Base-by-base conservation (phyloP, 2,888 invertebrate species). In the Diogma glabrata region DNA sequence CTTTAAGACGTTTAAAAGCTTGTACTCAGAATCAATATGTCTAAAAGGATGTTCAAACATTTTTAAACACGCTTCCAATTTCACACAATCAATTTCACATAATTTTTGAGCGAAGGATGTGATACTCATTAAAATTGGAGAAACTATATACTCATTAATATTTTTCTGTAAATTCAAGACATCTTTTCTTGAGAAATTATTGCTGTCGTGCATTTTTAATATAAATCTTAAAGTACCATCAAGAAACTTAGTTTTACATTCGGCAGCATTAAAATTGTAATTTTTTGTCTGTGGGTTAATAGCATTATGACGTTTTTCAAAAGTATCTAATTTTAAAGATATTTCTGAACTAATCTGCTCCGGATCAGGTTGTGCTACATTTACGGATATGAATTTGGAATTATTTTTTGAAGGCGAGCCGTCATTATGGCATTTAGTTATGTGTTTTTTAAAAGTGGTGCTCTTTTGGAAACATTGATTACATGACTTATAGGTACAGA, bases 111-210 rank as follows among this genome's bases (percentile, higher is more conserved):
- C 16, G 10, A 49, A 7, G 23, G 16, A 14, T 14, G 36, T 49
- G 9, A 49, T 9, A 19, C 38, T 23, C 10, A 36, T 24, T 3
- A 49, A 38, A 36, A 36, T 36, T 38, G 49, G 49, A 4, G n/a
- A 14, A 12, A 49, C 14, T 23, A 38, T 38, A 36, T 24, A 49
- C 14, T 49, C 14, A n/a, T n/a, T 36, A 36, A 49, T 49, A 38
- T 36, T 22, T 23, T 12, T 2, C 24, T 36, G 23, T 23, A 49
- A 23, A 17, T n/a, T 49, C 9, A 20, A 19, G 5, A 49, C 49
- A 38, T 49, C 49, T 49, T 49, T 49, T 38, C 49, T 38, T 36
- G 49, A 23, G 16, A 36, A 38, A 36, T 49, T 23, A 19, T 49
- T 38, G 20, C 22, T 38, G 8, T 12, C 14, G 24, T 49, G 38